A percentile compares a stretch with the other conserved stretches of the same genome.
phyloP scores from a whole-genome alignment of 2,797 vertebrate species.

The Echeneis naucrates region DNA sequence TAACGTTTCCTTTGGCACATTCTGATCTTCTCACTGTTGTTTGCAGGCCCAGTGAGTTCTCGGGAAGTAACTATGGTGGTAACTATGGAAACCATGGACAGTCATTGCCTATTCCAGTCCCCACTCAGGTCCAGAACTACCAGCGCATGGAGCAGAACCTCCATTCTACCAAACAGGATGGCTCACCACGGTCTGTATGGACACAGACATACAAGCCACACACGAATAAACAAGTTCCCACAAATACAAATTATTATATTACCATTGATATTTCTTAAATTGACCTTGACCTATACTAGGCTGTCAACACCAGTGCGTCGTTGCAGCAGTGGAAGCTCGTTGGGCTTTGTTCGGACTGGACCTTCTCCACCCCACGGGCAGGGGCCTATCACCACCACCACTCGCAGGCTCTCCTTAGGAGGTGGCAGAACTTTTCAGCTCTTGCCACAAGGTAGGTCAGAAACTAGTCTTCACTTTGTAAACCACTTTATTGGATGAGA shows the following conservation, averaged over 20 bases:
- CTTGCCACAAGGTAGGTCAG: conserved; percentile 89
- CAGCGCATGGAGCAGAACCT: conserved; percentile 96
- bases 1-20: conserved; percentile 32
- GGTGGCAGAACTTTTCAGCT: conserved; percentile 89
- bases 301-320: conserved; percentile 81
- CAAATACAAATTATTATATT: background rate
- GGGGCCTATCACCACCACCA: conserved; percentile 70
- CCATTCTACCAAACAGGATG: conserved; percentile 84
- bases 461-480: conserved; percentile 1
- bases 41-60: conserved; percentile 86
- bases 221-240: background rate
- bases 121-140: conserved; percentile 96
- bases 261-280: background rate
- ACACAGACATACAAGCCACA: background rate
- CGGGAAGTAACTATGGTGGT: conserved; percentile 79
- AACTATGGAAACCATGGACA: conserved; percentile 85
- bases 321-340: conserved; percentile 88
- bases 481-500: background rate
- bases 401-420: conserved; percentile 90
- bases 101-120: conserved; percentile 95
- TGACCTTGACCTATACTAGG: conserved; percentile 64
- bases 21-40: conserved; percentile 52
- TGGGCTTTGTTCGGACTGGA: conserved; percentile 85
- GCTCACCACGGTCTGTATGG: conserved; percentile 87
- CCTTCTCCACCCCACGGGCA: conserved; percentile 88